A percentile compares a stretch with the other conserved stretches of the same genome.
Evolutionary conservation across 2,888 invertebrate genomes (phyloP).

Genomic region (Synanthedon vespiformis): DNA sequence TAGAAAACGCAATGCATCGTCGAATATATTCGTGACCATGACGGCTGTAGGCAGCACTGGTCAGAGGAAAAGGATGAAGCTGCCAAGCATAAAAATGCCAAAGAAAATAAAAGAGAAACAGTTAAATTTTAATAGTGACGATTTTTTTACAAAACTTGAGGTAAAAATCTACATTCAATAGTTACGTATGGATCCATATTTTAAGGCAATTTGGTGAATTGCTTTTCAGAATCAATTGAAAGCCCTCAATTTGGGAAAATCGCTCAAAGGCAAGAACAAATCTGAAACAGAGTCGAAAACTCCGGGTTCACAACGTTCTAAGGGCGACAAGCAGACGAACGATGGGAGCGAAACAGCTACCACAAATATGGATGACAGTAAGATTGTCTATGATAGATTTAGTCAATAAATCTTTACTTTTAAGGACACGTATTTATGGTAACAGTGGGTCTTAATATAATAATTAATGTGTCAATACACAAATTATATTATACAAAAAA

Average conservation of each 20-base stretch:
- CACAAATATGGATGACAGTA: slow-evolving; percentile 26
- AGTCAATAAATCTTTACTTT: no score
- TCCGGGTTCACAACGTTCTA: slow-evolving; percentile 37
- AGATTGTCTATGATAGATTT: neutral
- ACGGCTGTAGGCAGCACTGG: slow-evolving; percentile 40
- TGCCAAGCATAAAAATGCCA: slow-evolving; percentile 33
- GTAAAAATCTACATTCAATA: slow-evolving; percentile 17
- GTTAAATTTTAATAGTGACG: slow-evolving; percentile 34
- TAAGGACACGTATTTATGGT: no score
- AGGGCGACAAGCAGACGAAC: slow-evolving; percentile 36
- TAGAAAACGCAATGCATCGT: slow-evolving; percentile 41
- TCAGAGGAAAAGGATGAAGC: slow-evolving; percentile 41
- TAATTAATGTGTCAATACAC: no score
- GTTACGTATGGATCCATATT: neutral
- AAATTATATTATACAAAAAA: no score
- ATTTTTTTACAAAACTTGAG: slow-evolving; percentile 59
- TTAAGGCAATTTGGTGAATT: neutral
- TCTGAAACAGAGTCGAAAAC: slow-evolving; percentile 20
- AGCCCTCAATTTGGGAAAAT: slow-evolving; percentile 49
- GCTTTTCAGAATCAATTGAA: slow-evolving; percentile 52
- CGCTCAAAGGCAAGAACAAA: slow-evolving; percentile 34
- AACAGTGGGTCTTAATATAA: no score
- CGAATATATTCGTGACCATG: slow-evolving; percentile 43
- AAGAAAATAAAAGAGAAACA: slow-evolving; percentile 31
- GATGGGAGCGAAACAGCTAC: slow-evolving; percentile 29